Evolutionary conservation across 2,888 invertebrate species (phyloP).

Genomic region (Ischnura elegans): DNA sequence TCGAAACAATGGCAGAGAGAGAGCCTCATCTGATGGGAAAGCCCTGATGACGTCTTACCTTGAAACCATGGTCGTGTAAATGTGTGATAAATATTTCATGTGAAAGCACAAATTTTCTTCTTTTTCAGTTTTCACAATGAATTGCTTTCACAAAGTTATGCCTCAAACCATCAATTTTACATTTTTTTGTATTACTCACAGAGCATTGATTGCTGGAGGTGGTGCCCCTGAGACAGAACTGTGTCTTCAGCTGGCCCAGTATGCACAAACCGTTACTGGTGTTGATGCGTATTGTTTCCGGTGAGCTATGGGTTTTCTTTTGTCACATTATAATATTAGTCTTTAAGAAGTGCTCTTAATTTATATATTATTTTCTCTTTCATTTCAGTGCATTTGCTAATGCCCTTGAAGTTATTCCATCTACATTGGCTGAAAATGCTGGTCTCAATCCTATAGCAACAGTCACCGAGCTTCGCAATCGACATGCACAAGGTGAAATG

Average conservation of each 20-base stretch:
- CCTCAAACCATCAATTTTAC: too few species aligned
- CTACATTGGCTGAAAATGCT: conserved; percentile 94
- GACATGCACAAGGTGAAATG: conserved; percentile 92
- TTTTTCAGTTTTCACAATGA: too few species aligned
- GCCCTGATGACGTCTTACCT: too few species aligned
- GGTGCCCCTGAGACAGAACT: conserved; percentile 99
- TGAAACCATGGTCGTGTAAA: too few species aligned
- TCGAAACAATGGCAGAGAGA: too few species aligned
- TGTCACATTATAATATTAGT: conserved; percentile 31
- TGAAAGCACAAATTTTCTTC: conserved; percentile 34
- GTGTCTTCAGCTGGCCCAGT: conserved; percentile 89
- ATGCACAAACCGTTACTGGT: conserved; percentile 91
- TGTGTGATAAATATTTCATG: too few species aligned
- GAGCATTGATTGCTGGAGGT: conserved; percentile 95
- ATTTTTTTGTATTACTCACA: too few species aligned
- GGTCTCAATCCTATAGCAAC: conserved; percentile 96
- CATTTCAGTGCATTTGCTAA: conserved; percentile 91
- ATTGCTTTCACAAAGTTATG: too few species aligned
- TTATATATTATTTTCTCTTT: not conserved
- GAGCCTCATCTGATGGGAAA: too few species aligned
- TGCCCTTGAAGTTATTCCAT: conserved; percentile 96
- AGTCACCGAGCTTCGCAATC: conserved; percentile 96
- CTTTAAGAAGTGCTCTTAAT: not conserved
- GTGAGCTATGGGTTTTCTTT: conserved; percentile 71
- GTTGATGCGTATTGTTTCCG: conserved; percentile 96